Evolutionary conservation across 2,888 invertebrate genomes (phyloP).

Genomic region (Laspeyria flexula): DNA sequence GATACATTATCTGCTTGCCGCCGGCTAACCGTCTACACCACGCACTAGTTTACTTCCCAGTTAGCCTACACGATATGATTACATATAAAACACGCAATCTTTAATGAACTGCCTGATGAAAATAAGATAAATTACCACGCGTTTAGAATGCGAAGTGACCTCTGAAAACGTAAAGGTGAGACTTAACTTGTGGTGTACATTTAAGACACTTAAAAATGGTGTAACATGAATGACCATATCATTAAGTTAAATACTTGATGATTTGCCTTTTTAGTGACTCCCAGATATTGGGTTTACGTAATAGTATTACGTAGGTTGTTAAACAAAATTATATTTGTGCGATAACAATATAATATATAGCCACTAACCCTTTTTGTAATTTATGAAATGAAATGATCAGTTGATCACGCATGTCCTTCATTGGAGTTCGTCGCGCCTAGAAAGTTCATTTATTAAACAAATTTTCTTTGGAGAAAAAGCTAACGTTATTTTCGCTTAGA

Average conservation of each 20-base stretch:
- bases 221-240: slow-evolving; percentile 19
- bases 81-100: slow-evolving; percentile 33
- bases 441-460: no score
- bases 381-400: no score
- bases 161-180: slow-evolving; percentile 47
- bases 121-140: slow-evolving; percentile 42
- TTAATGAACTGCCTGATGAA: slow-evolving; percentile 48
- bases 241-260: slow-evolving; percentile 25
- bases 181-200: slow-evolving; percentile 26
- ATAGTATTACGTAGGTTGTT: slow-evolving; percentile 1
- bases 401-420: no score
- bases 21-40: slow-evolving; percentile 62
- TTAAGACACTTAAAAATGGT: slow-evolving; percentile 38
- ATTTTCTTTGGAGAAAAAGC: no score
- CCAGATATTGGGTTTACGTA: slow-evolving; percentile 14
- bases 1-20: slow-evolving; percentile 73
- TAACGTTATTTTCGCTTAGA: no score
- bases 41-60: slow-evolving; percentile 31
- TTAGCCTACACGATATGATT: slow-evolving; percentile 14
- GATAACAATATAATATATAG: no score
- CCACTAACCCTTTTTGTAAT: no score
- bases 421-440: no score
- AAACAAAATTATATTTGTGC: slow-evolving; percentile 8
- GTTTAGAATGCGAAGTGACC: slow-evolving; percentile 41
- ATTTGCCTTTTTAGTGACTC: slow-evolving; percentile 17